Evolutionary conservation across 2,113 vertebrate genomes (phyloP).

Genomic region (Lota lota): DNA sequence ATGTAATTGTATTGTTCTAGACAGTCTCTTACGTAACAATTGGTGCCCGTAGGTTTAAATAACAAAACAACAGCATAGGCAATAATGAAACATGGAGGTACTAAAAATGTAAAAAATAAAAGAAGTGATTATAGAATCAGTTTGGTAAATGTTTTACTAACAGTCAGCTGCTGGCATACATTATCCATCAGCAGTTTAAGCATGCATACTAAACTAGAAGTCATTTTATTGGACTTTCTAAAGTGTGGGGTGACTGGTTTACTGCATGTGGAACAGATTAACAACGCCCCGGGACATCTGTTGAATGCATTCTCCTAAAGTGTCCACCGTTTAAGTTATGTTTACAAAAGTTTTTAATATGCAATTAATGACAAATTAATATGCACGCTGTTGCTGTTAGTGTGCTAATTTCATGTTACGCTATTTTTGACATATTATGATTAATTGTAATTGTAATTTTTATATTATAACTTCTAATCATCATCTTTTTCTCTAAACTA

Average conservation of each 20-base stretch:
- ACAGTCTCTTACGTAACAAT: neutral
- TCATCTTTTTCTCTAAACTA: constrained; percentile 46
- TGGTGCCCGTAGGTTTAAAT: neutral
- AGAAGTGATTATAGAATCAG: too few relatives aligned
- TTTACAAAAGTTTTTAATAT: neutral
- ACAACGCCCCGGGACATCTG: constrained; percentile 37
- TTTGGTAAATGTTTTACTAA: too few relatives aligned
- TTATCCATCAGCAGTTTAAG: constrained; percentile 25
- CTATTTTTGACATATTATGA: too few relatives aligned
- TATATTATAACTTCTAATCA: too few relatives aligned
- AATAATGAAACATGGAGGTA: too few relatives aligned
- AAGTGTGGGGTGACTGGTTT: constrained; percentile 20
- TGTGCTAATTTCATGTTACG: neutral
- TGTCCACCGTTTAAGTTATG: neutral
- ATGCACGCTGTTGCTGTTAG: neutral
- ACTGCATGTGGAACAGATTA: constrained; percentile 64
- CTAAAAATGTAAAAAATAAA: too few relatives aligned
- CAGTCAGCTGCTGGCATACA: neutral
- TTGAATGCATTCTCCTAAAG: constrained; percentile 15
- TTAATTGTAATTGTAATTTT: too few relatives aligned
- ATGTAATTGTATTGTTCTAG: neutral
- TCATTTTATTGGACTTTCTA: constrained; percentile 10
- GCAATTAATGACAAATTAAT: constrained; percentile 7
- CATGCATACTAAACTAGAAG: constrained; percentile 32
- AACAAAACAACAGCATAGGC: neutral